Evolutionary conservation across 2,888 invertebrate species (phyloP).

Genomic region (Helleia helle): DNA sequence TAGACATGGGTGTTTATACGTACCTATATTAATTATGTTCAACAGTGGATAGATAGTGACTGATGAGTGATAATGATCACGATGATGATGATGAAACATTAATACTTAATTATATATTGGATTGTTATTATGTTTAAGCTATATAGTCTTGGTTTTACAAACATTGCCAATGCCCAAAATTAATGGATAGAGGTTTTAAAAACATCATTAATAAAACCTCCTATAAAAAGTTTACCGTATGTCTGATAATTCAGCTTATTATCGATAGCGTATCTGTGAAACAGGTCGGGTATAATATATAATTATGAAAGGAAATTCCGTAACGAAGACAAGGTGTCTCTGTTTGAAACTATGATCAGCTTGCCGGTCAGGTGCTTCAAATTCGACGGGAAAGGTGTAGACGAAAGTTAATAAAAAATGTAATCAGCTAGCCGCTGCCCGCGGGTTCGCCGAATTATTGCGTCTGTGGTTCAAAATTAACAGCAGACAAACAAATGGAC

Average conservation of each 20-base stretch:
- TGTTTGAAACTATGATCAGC: conserved; percentile 39
- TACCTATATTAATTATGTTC: too few species aligned
- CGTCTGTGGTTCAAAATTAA: too few species aligned
- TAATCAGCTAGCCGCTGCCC: too few species aligned
- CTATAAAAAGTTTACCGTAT: background rate
- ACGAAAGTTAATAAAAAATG: conserved; percentile 37
- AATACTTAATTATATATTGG: too few species aligned
- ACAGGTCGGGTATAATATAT: conserved; percentile 28
- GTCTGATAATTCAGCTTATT: background rate
- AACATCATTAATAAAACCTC: background rate
- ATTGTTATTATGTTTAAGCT: too few species aligned
- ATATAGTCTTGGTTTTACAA: too few species aligned
- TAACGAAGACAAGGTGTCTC: conserved; percentile 58
- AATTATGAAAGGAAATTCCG: conserved; percentile 56
- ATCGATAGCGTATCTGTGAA: background rate
- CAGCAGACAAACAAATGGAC: too few species aligned
- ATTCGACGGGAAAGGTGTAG: conserved; percentile 57
- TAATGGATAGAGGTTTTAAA: background rate
- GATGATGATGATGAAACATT: too few species aligned
- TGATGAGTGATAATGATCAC: too few species aligned
- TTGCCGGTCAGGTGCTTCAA: conserved; percentile 53
- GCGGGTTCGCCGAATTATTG: too few species aligned
- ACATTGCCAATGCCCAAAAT: background rate
- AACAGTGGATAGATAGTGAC: too few species aligned
- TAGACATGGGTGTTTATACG: too few species aligned